A percentile compares a stretch with the other conserved stretches of the same genome.
Evolutionary conservation across 2,888 invertebrate genomes (phyloP).

Genomic region (Anarsia innoxiella): DNA sequence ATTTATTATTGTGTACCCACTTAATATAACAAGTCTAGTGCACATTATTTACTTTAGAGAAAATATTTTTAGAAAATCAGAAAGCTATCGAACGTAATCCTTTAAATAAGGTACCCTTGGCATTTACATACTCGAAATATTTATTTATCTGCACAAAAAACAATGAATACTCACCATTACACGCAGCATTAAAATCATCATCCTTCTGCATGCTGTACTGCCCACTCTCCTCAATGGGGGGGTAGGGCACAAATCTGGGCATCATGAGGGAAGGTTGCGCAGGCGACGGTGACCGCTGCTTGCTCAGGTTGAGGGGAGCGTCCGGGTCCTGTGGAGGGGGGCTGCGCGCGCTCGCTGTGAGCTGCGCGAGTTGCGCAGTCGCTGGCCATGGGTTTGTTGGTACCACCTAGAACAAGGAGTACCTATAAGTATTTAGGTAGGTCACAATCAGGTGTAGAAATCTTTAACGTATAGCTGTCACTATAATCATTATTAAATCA

Average conservation of each 20-base stretch:
- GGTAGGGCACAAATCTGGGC: constrained; percentile 69
- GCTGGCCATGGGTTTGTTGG: constrained; percentile 80
- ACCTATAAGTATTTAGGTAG: too few species aligned
- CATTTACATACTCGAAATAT: too few species aligned
- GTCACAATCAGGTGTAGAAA: too few species aligned
- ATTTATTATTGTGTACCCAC: too few species aligned
- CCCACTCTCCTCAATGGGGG: constrained; percentile 56
- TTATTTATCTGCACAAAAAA: too few species aligned
- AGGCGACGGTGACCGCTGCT: constrained; percentile 83
- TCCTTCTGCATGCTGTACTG: constrained; percentile 62
- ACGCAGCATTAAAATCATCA: constrained; percentile 55
- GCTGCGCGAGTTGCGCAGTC: constrained; percentile 82
- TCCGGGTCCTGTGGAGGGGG: constrained; percentile 83
- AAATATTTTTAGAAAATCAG: too few species aligned
- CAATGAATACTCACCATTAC: constrained; percentile 67
- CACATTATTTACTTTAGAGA: too few species aligned
- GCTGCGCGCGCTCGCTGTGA: constrained; percentile 74
- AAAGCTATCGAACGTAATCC: too few species aligned
- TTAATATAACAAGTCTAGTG: too few species aligned
- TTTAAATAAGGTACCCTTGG: too few species aligned
- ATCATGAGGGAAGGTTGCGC: constrained; percentile 73
- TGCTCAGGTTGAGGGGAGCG: constrained; percentile 90
- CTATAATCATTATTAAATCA: too few species aligned
- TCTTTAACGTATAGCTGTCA: too few species aligned
- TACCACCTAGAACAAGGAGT: constrained; percentile 49